Conservation (phyloP, 1,140 invertebrate genomes). For the Piezodorus guildinii region DNA sequence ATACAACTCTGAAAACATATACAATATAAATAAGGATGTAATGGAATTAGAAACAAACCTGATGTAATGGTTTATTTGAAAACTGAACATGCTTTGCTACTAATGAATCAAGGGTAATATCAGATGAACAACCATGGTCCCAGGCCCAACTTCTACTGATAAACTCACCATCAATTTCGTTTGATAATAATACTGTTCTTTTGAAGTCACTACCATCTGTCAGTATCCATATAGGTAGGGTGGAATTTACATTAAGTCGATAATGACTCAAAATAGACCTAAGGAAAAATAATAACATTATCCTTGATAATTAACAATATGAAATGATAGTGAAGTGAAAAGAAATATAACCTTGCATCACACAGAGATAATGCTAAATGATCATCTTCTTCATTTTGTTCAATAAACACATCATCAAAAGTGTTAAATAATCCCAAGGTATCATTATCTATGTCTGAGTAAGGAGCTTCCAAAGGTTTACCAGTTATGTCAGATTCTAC, state of each 20-base stretch:
- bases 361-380: neutral
- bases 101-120: neutral
- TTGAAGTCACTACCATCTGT: neutral
- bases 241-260: neutral
- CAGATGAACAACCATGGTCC: neutral
- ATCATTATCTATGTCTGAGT: neutral
- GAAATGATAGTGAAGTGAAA: neutral
- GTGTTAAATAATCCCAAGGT: neutral
- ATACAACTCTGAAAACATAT: too few relatives aligned
- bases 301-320: neutral
- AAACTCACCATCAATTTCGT: neutral
- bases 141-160: neutral
- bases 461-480: neutral
- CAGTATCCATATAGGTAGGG: neutral
- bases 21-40: too few relatives aligned
- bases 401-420: neutral
- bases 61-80: neutral
- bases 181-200: neutral
- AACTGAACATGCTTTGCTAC: neutral
- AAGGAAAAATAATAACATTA: neutral
- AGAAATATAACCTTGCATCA: neutral
- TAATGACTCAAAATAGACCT: neutral
- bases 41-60: too few relatives aligned
- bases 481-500: neutral
- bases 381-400: neutral